Conservation (phyloP, 2,797 vertebrate genomes). For the Botia almorhae region DNA sequence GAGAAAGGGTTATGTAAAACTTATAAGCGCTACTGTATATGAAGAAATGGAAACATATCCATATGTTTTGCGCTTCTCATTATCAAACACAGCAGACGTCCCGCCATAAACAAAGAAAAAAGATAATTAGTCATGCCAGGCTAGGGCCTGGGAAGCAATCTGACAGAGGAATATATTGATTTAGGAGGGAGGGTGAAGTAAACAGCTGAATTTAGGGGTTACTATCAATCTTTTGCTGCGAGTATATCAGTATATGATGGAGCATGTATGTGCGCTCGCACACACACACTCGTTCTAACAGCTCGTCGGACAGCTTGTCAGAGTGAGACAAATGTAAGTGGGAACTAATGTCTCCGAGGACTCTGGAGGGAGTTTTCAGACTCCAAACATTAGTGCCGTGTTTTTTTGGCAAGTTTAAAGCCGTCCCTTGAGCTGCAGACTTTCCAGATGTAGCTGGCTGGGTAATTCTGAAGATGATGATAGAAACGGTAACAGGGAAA, state of each 20-base stretch:
- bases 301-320: conserved; percentile 73
- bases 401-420: conserved; percentile 66
- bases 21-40: conserved; percentile 46
- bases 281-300: conserved; percentile 61
- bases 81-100: conserved; percentile 68
- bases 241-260: conserved; percentile 73
- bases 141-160: conserved; percentile 74
- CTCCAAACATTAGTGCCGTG: conserved; percentile 56
- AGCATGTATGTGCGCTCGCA: conserved; percentile 62
- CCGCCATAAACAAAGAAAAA: conserved; percentile 70
- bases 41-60: conserved; percentile 71
- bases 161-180: conserved; percentile 81
- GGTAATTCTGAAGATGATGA: conserved; percentile 41
- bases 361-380: conserved; percentile 63
- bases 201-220: conserved; percentile 73
- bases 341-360: conserved; percentile 76
- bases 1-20: neutral
- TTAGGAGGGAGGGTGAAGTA: conserved; percentile 55
- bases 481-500: conserved; percentile 60
- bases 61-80: conserved; percentile 69
- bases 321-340: conserved; percentile 77
- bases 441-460: conserved; percentile 62
- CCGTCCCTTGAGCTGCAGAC: conserved; percentile 62
- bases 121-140: conserved; percentile 80
- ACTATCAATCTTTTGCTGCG: conserved; percentile 76